Percentiles rank a stretch among this genome's conserved stretches.
Evolutionary conservation across 2,888 invertebrate genomes (phyloP).

Genomic region (Tillus elongatus): DNA sequence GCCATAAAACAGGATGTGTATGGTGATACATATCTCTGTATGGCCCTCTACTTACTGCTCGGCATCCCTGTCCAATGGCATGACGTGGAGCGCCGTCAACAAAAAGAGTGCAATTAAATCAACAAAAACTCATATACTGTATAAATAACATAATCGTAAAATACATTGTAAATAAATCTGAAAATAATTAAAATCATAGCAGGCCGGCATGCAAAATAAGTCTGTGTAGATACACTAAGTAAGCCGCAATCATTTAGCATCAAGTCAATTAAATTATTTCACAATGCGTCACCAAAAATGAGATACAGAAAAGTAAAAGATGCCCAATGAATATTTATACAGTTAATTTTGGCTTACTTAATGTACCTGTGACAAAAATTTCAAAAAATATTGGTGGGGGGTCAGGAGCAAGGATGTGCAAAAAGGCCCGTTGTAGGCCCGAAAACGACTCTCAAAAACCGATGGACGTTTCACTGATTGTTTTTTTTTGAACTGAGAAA

Average conservation of each 20-base stretch:
- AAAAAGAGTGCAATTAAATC: constrained; percentile 56
- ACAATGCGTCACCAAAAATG: too few species aligned
- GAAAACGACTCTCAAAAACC: constrained; percentile 66
- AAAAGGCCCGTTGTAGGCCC: constrained; percentile 38
- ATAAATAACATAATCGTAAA: constrained; percentile 35
- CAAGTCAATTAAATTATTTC: too few species aligned
- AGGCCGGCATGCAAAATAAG: constrained; percentile 59
- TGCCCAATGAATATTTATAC: too few species aligned
- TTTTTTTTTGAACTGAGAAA: constrained; percentile 36
- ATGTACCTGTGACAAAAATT: too few species aligned
- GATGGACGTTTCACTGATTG: constrained; percentile 47
- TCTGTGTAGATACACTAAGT: too few species aligned
- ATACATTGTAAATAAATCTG: constrained; percentile 47
- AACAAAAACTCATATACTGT: constrained; percentile 38
- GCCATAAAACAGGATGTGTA: too few species aligned
- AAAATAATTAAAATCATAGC: constrained; percentile 49
- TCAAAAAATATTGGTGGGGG: constrained; percentile 46
- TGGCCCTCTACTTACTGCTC: constrained; percentile 58
- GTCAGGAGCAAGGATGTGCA: constrained; percentile 60
- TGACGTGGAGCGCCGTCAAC: constrained; percentile 50
- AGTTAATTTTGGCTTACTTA: too few species aligned
- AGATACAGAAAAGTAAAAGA: too few species aligned
- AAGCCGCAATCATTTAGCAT: too few species aligned
- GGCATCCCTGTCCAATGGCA: constrained; percentile 59
- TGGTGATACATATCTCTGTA: too few species aligned